A percentile compares a stretch with the other conserved stretches of the same genome.
These are phyloP conservation scores for Xestia sexstrigata DNA, from an alignment of 2,888 invertebrate species.

Conservation along the genomic window DNA sequence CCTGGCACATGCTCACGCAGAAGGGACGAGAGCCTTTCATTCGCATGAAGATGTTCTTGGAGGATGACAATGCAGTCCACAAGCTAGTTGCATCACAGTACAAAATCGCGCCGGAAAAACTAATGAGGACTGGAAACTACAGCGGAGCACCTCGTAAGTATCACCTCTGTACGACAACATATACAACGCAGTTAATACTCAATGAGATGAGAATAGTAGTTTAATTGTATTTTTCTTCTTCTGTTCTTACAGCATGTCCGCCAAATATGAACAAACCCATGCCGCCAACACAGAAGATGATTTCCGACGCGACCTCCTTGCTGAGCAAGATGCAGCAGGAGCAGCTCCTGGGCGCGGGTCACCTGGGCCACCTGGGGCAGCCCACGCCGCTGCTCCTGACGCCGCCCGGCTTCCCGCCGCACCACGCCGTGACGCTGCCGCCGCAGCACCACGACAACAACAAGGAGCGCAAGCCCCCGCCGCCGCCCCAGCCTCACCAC, in stretches of 20 bases:
- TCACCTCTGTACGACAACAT: slow-evolving; percentile 64
- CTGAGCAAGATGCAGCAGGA: slow-evolving; percentile 94
- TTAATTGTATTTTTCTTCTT: slow-evolving; percentile 59
- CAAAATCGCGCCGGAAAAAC: slow-evolving; percentile 99
- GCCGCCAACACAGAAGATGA: slow-evolving; percentile 95
- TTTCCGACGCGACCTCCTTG: slow-evolving; percentile 92
- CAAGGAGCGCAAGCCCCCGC: slow-evolving; percentile 90
- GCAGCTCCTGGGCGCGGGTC: slow-evolving; percentile 91
- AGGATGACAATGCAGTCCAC: slow-evolving; percentile 98
- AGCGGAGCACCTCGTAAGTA: slow-evolving; percentile 95
- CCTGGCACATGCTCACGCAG: slow-evolving; percentile 99
- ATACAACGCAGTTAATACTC: neutral
- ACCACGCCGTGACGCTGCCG: slow-evolving; percentile 93
- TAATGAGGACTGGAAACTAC: slow-evolving; percentile 98
- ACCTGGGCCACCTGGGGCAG: slow-evolving; percentile 89
- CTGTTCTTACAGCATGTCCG: slow-evolving; percentile 90
- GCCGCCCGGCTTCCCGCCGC: slow-evolving; percentile 94
- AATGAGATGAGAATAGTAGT: slow-evolving; percentile 35
- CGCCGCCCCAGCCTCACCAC: slow-evolving; percentile 91
- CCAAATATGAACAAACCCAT: slow-evolving; percentile 93
- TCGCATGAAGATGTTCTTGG: slow-evolving; percentile 99
- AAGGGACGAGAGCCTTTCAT: slow-evolving; percentile 99
- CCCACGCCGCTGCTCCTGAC: slow-evolving; percentile 93
- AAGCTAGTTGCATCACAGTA: slow-evolving; percentile 99
- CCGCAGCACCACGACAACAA: slow-evolving; percentile 91